Percentiles rank a stretch among this genome's conserved stretches.
These are phyloP conservation scores for Plagodis pulveraria DNA, from an alignment of 2,888 invertebrate species.

Conservation along the genomic window DNA sequence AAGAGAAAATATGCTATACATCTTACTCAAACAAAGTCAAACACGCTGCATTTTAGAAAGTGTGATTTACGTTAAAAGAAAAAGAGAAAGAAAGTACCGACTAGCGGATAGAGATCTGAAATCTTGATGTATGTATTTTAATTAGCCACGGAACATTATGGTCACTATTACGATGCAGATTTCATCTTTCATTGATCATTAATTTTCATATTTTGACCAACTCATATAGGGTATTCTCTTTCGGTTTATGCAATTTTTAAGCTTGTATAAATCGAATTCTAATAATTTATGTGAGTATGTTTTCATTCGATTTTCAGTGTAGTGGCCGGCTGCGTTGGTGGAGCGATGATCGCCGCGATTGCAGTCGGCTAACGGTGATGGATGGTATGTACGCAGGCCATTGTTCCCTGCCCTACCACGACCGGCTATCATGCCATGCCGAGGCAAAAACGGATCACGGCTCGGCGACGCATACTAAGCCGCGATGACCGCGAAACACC, in stretches of 20 bases:
- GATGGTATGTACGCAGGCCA: conserved; percentile 75
- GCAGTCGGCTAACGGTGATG: conserved; percentile 74
- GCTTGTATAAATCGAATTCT: too few species aligned
- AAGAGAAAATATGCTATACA: conserved; percentile 17
- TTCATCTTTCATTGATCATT: conserved; percentile 13
- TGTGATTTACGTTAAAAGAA: conserved; percentile 8
- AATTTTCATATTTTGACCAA: not conserved
- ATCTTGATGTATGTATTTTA: conserved; percentile 37
- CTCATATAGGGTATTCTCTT: too few species aligned
- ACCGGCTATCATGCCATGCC: conserved; percentile 26
- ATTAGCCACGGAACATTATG: conserved; percentile 28
- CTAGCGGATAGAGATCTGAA: conserved; percentile 13
- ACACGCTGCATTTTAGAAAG: conserved; percentile 29
- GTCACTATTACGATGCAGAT: conserved; percentile 13
- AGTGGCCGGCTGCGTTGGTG: conserved; percentile 18
- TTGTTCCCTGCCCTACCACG: conserved; percentile 60
- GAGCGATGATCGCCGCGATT: conserved; percentile 63
- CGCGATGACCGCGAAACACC: conserved; percentile 52
- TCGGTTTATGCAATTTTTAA: too few species aligned
- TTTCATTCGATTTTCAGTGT: conserved; percentile 1
- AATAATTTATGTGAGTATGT: too few species aligned
- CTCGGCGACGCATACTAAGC: conserved; percentile 64
- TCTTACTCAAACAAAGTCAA: too few species aligned
- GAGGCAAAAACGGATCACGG: conserved; percentile 70
- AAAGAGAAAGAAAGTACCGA: conserved; percentile 16